Evolutionary conservation across 2,888 invertebrate species (phyloP), one percentile per base, ranked within the genome.

Genomic region (Polymixis flavicincta): DNA sequence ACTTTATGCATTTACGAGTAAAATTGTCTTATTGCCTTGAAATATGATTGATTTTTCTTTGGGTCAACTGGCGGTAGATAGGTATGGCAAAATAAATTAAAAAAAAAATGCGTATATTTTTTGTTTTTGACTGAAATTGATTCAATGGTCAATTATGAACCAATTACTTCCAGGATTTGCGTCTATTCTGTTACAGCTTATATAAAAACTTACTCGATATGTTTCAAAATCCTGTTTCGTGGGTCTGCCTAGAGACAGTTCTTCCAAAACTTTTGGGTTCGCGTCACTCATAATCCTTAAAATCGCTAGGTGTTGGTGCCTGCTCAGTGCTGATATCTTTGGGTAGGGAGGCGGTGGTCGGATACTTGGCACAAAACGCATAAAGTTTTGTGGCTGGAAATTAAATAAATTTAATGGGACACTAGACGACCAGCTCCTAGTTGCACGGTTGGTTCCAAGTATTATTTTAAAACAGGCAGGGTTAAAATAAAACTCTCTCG

Each of bases 281-380:
- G 90, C 71, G 0, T 88, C 83, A 80, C 92, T 90, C 17, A 96
- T 55, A 17, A 95, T 93, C 64, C 92, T 94, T 0, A 96, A 80
- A n/a, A 92, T 90, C 48, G 90, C 19, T 78, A 82, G 37, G 37
- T 96, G 96, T 54, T 96, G 93, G 0, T 82, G 72, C 0, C 42
- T 22, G 0, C 88, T 91, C 0, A 96, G 85, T 0, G 90, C 77
- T 0, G 96, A 96, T 5, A 93, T 42, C 74, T 92, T 95, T 0
- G 92, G 93, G 83, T 91, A 93, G 0, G 82, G 90, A 0, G 93
- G 92, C 0, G 78, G 0, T 1, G 84, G 71, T 0, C 87, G 85
- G 0, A 93, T 52, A 3, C 94, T 93, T 5, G 95, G 93, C 0
- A 95, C 90, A 76, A 84, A 93, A 4, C 83, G 5, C 9, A 87